A percentile compares a stretch with the other conserved stretches of the same genome.
Evolutionary conservation across 2,888 invertebrate genomes (phyloP).

Genomic region (Drosophila eohydei): DNA sequence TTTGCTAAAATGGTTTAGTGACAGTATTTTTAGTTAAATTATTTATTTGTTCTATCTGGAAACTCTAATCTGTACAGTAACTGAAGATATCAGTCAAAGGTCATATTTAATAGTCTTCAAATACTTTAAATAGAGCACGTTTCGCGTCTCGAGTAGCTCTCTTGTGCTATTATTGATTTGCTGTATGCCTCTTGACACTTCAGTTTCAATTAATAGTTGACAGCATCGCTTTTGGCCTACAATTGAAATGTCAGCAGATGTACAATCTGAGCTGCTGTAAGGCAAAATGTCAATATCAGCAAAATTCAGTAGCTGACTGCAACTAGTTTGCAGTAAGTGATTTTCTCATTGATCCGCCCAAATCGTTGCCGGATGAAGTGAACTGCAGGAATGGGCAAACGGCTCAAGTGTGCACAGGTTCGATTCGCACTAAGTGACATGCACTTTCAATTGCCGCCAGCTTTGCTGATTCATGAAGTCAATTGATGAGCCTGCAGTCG

Average conservation of each 20-base stretch:
- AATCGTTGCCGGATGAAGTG: constrained; percentile 55
- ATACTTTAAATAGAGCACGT: constrained; percentile 5
- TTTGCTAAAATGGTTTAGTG: too few relatives aligned
- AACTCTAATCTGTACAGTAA: background rate
- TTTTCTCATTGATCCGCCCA: constrained; percentile 63
- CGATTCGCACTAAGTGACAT: constrained; percentile 44
- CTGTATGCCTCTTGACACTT: constrained; percentile 45
- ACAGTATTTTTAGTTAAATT: too few relatives aligned
- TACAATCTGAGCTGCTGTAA: constrained; percentile 33
- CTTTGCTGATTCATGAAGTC: constrained; percentile 72
- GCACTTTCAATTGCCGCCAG: constrained; percentile 49
- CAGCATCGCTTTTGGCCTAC: constrained; percentile 44
- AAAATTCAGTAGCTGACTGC: constrained; percentile 71
- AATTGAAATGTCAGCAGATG: constrained; percentile 52
- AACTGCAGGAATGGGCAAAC: constrained; percentile 72
- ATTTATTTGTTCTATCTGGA: background rate
- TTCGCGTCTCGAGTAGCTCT: constrained; percentile 8
- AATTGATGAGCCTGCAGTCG: constrained; percentile 52
- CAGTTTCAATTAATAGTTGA: constrained; percentile 68
- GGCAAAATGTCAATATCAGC: constrained; percentile 64
- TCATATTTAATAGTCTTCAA: background rate
- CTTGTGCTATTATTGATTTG: constrained; percentile 39
- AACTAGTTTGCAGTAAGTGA: constrained; percentile 48
- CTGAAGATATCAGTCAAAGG: too few relatives aligned
- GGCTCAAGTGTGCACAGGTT: constrained; percentile 70